These are phyloP conservation scores for Neelides sp. DNA, from an alignment of 1,140 invertebrate genomes.

Conservation along the genomic window DNA sequence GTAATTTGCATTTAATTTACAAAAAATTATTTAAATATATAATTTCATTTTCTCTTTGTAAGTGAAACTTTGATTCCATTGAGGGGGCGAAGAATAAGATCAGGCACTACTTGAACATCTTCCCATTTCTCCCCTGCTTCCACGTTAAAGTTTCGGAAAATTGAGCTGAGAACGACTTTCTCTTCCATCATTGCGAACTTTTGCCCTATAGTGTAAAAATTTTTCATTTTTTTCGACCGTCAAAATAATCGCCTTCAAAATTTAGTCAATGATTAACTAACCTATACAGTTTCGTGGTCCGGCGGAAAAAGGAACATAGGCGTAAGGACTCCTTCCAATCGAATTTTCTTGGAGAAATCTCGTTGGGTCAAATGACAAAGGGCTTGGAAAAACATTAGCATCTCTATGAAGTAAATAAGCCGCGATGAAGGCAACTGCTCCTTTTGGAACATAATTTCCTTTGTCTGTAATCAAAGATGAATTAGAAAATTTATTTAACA, in stretches of 20 bases:
- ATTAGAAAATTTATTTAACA: neutral
- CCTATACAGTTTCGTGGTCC: slow-evolving; percentile 42
- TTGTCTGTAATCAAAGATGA: neutral
- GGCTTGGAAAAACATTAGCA: slow-evolving; percentile 50
- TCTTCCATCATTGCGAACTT: slow-evolving; percentile 48
- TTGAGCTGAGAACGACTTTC: slow-evolving; percentile 42
- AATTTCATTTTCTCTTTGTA: too few species aligned
- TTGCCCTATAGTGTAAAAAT: slow-evolving; percentile 37
- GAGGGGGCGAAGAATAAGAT: slow-evolving; percentile 1
- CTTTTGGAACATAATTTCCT: slow-evolving; percentile 34
- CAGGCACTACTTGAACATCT: neutral
- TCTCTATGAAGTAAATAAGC: slow-evolving; percentile 54
- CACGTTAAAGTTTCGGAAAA: slow-evolving; percentile 42
- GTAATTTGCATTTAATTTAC: too few species aligned
- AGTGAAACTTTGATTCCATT: slow-evolving; percentile 3
- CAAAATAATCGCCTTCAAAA: slow-evolving; percentile 8
- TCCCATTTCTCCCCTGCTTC: neutral
- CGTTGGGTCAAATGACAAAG: slow-evolving; percentile 39
- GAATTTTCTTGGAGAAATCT: slow-evolving; percentile 39
- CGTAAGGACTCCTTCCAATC: slow-evolving; percentile 37
- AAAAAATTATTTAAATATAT: too few species aligned
- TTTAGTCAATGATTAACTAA: slow-evolving; percentile 28
- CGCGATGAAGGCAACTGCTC: slow-evolving; percentile 38
- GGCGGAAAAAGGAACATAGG: slow-evolving; percentile 44
- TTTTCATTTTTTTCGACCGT: slow-evolving; percentile 32